A percentile compares a stretch with the other conserved stretches of the same genome.
phyloP scores from a whole-genome alignment of 2,113 vertebrate genomes.

The Ploceus nigricollis region DNA sequence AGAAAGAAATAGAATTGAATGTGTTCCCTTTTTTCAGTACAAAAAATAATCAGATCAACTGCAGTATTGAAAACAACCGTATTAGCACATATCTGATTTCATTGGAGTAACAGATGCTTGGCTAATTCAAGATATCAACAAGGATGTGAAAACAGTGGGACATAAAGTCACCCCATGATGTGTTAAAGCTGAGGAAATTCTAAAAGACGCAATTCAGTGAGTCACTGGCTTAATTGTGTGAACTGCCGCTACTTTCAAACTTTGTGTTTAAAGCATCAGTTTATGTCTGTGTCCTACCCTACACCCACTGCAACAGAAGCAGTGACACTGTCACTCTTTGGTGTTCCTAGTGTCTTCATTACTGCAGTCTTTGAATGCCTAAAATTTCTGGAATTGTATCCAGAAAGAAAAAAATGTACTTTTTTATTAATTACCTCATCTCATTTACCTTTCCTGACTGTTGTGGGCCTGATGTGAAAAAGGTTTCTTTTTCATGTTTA shows the following conservation, averaged over 20 bases:
- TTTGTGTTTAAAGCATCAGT: constrained; percentile 40
- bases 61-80: constrained; percentile 14
- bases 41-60: constrained; percentile 21
- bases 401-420: neutral
- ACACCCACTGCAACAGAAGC: neutral
- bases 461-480: neutral
- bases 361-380: neutral
- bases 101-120: constrained; percentile 59
- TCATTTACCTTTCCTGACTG: neutral
- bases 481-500: neutral
- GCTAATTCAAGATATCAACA: constrained; percentile 67
- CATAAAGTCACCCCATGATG: constrained; percentile 57
- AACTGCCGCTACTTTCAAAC: constrained; percentile 50
- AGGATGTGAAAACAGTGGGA: constrained; percentile 64
- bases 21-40: neutral
- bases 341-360: neutral
- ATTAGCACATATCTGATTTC: constrained; percentile 61
- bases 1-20: neutral
- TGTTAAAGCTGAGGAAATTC: constrained; percentile 46
- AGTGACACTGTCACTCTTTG: neutral
- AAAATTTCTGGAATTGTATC: neutral
- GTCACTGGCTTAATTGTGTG: constrained; percentile 48
- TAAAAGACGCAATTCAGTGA: constrained; percentile 47
- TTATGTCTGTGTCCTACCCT: neutral
- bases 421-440: neutral